These are phyloP conservation scores for Ictidomys tridecemlineatus DNA, from an alignment of 2,113 vertebrate species.

Conservation along the genomic window DNA sequence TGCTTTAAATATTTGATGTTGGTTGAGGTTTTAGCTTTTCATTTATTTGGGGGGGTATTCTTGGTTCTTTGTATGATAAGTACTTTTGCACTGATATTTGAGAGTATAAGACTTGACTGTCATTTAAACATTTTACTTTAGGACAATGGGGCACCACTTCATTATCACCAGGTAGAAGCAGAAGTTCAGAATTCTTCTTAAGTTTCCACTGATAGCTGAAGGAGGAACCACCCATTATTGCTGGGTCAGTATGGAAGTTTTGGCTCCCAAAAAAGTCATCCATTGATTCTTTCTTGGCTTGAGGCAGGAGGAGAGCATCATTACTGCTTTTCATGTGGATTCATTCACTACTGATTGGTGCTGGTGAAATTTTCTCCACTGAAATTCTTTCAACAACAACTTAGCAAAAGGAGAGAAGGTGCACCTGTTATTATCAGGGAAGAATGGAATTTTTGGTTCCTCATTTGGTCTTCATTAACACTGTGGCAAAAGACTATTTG, in stretches of 20 bases:
- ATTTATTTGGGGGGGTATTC: not conserved
- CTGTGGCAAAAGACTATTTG: too few species aligned
- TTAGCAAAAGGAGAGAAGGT: not conserved
- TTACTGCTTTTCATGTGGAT: not conserved
- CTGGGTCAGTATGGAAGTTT: not conserved
- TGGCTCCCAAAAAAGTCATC: not conserved
- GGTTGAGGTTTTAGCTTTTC: not conserved
- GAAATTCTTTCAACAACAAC: not conserved
- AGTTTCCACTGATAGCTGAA: not conserved
- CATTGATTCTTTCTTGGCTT: not conserved
- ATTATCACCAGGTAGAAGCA: not conserved
- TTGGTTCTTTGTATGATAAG: not conserved
- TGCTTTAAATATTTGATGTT: not conserved
- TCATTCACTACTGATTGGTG: not conserved
- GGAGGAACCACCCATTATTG: too few species aligned
- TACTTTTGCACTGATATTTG: not conserved
- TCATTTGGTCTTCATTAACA: not conserved
- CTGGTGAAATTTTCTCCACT: not conserved
- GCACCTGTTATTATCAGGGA: not conserved
- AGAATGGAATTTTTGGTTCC: not conserved
- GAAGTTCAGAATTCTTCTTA: not conserved
- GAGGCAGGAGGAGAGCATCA: rapidly evolving
- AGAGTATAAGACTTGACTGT: not conserved
- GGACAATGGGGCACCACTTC: not conserved
- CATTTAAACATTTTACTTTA: not conserved